Conservation (phyloP, 1,140 invertebrate genomes). For the Cotesia chilonis region DNA sequence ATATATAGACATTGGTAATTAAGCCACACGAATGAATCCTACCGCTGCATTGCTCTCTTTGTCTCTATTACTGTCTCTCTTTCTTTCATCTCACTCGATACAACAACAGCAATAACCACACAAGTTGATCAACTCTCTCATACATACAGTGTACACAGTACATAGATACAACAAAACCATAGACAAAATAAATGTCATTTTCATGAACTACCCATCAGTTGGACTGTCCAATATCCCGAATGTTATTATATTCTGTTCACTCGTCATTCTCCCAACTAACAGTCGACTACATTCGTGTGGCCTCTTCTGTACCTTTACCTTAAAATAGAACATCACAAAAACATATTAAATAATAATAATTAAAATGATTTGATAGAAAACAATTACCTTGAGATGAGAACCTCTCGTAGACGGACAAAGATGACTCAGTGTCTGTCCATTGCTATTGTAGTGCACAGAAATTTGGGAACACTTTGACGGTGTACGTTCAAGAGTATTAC, state of each 20-base stretch:
- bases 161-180: slow-evolving; percentile 8
- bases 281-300: slow-evolving; percentile 3
- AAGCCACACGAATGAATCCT: slow-evolving; percentile 22
- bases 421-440: slow-evolving; percentile 61
- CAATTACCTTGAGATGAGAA: slow-evolving; percentile 58
- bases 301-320: too few relatives aligned
- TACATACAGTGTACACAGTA: too few relatives aligned
- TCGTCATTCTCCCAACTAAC: neutral
- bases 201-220: neutral
- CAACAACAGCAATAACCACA: neutral
- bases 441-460: slow-evolving; percentile 60
- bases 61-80: neutral
- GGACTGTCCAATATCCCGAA: slow-evolving; percentile 3
- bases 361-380: neutral
- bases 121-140: neutral
- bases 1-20: slow-evolving; percentile 35
- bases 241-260: slow-evolving; percentile 20
- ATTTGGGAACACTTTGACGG: slow-evolving; percentile 58
- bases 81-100: neutral
- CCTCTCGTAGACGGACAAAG: slow-evolving; percentile 54
- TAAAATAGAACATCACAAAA: slow-evolving; percentile 16
- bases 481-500: slow-evolving; percentile 59
- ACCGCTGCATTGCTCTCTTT: neutral
- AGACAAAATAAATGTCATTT: slow-evolving; percentile 31
- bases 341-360: neutral